Evolutionary conservation across 1,140 invertebrate genomes (phyloP).

Genomic region (Caenorhabditis tropicalis): DNA sequence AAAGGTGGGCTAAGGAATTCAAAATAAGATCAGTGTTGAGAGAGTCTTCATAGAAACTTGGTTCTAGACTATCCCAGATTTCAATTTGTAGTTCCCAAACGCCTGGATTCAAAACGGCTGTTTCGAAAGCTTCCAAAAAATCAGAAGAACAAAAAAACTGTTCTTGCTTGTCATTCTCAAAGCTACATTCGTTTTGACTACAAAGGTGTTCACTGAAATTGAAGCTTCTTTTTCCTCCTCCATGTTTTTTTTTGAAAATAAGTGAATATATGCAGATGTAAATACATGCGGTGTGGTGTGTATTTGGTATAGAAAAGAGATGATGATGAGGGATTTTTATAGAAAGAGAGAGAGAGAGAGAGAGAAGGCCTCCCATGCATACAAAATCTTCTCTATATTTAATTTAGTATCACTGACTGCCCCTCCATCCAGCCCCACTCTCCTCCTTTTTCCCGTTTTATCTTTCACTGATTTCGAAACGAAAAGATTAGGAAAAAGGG

Average conservation of each 20-base stretch:
- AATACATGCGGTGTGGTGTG: conserved; percentile 13
- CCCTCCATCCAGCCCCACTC: neutral
- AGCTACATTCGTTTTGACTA: too few species aligned
- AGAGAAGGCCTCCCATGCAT: conserved; percentile 13
- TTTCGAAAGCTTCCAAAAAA: neutral
- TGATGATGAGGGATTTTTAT: neutral
- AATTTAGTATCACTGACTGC: conserved; percentile 23
- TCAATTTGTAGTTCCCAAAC: neutral
- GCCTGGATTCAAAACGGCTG: neutral
- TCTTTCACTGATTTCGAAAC: neutral
- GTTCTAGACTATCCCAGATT: too few species aligned
- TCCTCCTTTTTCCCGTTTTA: neutral
- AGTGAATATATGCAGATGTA: neutral
- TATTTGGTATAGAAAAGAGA: neutral
- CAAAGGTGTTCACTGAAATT: neutral
- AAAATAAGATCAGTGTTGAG: too few species aligned
- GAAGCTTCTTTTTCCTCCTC: neutral
- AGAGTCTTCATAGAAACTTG: too few species aligned
- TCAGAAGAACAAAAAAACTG: neutral
- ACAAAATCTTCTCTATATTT: conserved; percentile 35
- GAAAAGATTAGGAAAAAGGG: too few species aligned
- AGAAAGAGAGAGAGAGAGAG: neutral
- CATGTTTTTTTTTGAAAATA: neutral
- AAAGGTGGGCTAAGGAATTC: too few species aligned
- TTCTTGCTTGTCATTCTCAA: too few species aligned